Base-by-base conservation (phyloP, 2,888 invertebrate genomes). In the Folsomia candida region DNA sequence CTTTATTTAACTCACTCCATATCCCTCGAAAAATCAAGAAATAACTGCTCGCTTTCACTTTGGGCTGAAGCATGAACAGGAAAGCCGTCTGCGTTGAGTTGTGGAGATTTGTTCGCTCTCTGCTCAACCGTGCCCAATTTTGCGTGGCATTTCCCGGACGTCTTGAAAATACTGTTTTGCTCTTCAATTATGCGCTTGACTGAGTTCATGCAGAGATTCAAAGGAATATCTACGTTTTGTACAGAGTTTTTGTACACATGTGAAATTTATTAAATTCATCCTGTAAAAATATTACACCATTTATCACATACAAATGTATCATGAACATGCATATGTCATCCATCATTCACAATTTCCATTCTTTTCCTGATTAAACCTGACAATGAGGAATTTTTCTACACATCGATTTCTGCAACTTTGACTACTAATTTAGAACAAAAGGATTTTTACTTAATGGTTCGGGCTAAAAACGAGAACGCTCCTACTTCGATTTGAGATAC, bases 141-240 rank as follows among this genome's bases (percentile, higher is more conserved):
- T 54, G 6, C 18, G 54, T 54, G 54, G n/a, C 54, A 54, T 54
- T 54, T 54, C 54, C 22, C 20, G 11, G n/a, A 54, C 22, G 4
- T 54, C 20, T 20, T 6, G 54, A 54, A n/a, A 54, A 37, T 9
- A 37, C 37, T 37, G 4, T 37, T 37, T 37, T 37, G 37, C 4
- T 14, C 14, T 37, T 37, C 37, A 37, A 37, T 14, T 18, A 11
- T 18, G 11, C 47, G 47, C 24, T 20, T 51, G 6, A n/a, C 6
- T 60, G n/a, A 20, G 51, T 0, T 68, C 61, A 28, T 29, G 18
- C 47, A 59, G 69, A 70, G 62, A 70, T 68, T 4, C 24, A 59
- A 62, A 37, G 18, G 67, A 68, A 71, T 65, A 66, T 69, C 66
- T 73, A 73, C 72, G 73, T n/a, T n/a, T n/a, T n/a, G n/a, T n/a